phyloP scores from a whole-genome alignment of 2,888 invertebrate species.

The Graphium colonna region DNA sequence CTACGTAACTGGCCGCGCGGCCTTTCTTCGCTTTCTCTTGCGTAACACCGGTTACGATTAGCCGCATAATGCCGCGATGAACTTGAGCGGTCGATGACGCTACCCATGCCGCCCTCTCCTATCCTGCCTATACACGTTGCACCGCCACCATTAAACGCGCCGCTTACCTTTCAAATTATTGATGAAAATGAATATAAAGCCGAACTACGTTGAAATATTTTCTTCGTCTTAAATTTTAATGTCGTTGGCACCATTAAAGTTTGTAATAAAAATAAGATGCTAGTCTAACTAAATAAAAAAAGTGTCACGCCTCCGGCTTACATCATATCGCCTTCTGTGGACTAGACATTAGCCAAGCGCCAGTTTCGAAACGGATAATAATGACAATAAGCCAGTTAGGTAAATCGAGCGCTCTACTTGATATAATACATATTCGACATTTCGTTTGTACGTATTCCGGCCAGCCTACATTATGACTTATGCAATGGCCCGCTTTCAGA shows the following conservation, averaged over 20 bases:
- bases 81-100: slow-evolving; percentile 60
- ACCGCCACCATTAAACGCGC: no score
- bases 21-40: slow-evolving; percentile 78
- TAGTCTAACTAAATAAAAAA: slow-evolving; percentile 15
- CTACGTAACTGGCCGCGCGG: slow-evolving; percentile 65
- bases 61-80: slow-evolving; percentile 65
- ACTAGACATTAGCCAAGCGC: slow-evolving; percentile 42
- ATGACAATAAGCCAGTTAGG: slow-evolving; percentile 35
- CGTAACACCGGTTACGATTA: slow-evolving; percentile 68
- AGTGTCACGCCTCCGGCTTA: slow-evolving; percentile 30
- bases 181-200: not conserved
- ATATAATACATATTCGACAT: slow-evolving; percentile 33
- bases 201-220: no score
- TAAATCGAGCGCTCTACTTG: slow-evolving; percentile 44
- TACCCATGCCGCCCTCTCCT: slow-evolving; percentile 27
- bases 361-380: slow-evolving; percentile 38
- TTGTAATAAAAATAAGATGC: not conserved
- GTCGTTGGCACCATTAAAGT: not conserved
- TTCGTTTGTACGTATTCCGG: slow-evolving; percentile 27
- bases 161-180: not conserved
- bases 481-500: slow-evolving; percentile 27
- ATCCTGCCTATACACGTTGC: no score
- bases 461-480: slow-evolving; percentile 31
- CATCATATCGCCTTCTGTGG: slow-evolving; percentile 34
- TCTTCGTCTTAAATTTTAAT: no score